phyloP scores from a whole-genome alignment of 2,888 invertebrate genomes.

The Creontiades dilutus region DNA sequence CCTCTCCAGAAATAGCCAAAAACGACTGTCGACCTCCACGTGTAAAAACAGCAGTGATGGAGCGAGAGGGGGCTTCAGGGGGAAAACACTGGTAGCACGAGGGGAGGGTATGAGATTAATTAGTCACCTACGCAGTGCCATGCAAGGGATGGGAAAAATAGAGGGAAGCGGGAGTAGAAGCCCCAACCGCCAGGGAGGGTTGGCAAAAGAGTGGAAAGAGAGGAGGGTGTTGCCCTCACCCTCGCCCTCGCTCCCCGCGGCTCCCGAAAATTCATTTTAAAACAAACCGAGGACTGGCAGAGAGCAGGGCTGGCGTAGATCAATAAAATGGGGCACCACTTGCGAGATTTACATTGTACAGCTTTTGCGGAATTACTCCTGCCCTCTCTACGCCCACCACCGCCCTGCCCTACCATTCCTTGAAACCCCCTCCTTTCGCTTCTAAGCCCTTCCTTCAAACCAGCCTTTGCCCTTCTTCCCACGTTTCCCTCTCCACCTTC shows the following conservation, averaged over 20 bases:
- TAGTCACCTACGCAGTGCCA: constrained; percentile 70
- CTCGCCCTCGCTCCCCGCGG: not conserved
- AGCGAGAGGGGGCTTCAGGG: not conserved
- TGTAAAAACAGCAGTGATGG: constrained; percentile 7
- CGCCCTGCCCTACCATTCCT: not conserved
- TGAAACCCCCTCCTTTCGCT: not conserved
- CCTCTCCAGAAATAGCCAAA: not conserved
- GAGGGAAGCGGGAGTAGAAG: constrained; percentile 50
- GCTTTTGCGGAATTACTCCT: constrained; percentile 71
- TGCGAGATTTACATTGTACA: constrained; percentile 72
- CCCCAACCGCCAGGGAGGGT: not conserved
- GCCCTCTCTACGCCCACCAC: constrained; percentile 1
- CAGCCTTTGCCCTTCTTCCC: constrained; percentile 31
- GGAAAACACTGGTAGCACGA: constrained; percentile 14
- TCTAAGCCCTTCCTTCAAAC: constrained; percentile 31
- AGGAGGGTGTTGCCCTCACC: constrained; percentile 23
- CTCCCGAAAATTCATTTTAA: constrained; percentile 71
- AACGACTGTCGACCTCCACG: constrained; percentile 40
- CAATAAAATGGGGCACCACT: constrained; percentile 72
- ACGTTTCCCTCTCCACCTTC: constrained; percentile 1
- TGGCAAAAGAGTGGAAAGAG: constrained; percentile 54
- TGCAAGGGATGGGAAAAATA: constrained; percentile 51
- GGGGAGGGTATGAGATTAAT: constrained; percentile 66
- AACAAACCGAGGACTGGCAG: constrained; percentile 62
- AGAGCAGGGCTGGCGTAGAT: constrained; percentile 65